phyloP scores from a whole-genome alignment of 2,888 invertebrate species.

The Ophioninae sp. region DNA sequence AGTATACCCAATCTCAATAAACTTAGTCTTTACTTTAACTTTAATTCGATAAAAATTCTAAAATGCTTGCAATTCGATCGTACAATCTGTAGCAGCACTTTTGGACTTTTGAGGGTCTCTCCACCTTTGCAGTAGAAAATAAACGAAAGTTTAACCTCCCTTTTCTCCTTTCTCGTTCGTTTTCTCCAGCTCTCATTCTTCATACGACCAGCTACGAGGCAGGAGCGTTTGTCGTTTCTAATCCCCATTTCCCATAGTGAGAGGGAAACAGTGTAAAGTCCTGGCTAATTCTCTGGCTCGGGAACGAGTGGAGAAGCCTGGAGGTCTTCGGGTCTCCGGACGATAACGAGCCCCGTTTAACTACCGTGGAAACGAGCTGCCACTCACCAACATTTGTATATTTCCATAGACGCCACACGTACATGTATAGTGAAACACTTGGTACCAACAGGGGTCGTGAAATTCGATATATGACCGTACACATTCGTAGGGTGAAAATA shows the following conservation, averaged over 20 bases:
- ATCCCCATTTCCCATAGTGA: conserved; percentile 32
- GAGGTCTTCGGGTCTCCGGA: conserved; percentile 52
- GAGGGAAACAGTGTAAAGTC: conserved; percentile 52
- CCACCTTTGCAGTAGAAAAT: too few species aligned
- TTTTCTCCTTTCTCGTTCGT: background rate
- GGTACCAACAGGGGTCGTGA: conserved; percentile 33
- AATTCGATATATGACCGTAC: conserved; percentile 29
- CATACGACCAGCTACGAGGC: background rate
- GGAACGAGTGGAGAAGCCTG: conserved; percentile 27
- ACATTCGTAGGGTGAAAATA: conserved; percentile 18
- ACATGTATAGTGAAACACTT: conserved; percentile 11
- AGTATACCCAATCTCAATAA: too few species aligned
- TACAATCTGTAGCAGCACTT: too few species aligned
- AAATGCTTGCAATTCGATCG: too few species aligned
- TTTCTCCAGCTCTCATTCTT: background rate
- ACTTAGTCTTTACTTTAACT: too few species aligned
- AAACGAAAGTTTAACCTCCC: background rate
- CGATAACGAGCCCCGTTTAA: conserved; percentile 57
- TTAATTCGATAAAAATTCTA: too few species aligned
- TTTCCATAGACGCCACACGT: conserved; percentile 8
- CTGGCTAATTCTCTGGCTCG: conserved; percentile 46
- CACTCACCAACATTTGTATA: conserved; percentile 51
- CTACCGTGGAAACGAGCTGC: conserved; percentile 58
- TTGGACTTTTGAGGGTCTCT: too few species aligned
- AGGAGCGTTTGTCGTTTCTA: conserved; percentile 26